phyloP scores from a whole-genome alignment of 2,797 vertebrate species.

The Chiroxiphia lanceolata region DNA sequence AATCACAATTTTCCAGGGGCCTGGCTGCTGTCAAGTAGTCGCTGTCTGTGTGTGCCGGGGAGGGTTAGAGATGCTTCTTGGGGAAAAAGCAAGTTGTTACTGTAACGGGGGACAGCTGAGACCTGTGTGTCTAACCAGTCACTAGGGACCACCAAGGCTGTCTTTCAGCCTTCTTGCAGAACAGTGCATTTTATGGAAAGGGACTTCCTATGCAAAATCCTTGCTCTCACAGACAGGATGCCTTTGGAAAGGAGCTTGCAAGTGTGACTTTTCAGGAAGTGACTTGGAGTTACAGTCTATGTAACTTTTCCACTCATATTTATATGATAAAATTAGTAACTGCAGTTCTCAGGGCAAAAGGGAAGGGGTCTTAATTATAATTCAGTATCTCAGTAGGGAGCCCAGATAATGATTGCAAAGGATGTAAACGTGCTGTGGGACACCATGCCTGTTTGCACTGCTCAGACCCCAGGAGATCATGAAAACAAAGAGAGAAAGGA shows the following conservation, averaged over 20 bases:
- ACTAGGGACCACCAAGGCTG: not conserved
- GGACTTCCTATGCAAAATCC: not conserved
- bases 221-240: not conserved
- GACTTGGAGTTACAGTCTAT: not conserved
- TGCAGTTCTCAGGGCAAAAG: not conserved
- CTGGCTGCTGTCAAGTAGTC: not conserved
- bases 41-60: not conserved
- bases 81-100: not conserved
- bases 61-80: not conserved
- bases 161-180: not conserved
- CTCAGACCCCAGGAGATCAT: not conserved
- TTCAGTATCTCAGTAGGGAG: not conserved
- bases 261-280: not conserved
- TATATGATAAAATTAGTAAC: not conserved
- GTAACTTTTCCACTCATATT: not conserved
- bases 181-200: not conserved
- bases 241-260: not conserved
- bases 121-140: not conserved
- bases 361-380: not conserved
- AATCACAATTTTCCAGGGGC: not conserved
- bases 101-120: not conserved
- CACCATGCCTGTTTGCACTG: not conserved
- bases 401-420: not conserved
- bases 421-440: not conserved
- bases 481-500: not conserved